Percentiles rank a stretch among this genome's conserved stretches.
Conservation (phyloP, 2,113 vertebrate genomes). For the Blennius ocellaris region DNA sequence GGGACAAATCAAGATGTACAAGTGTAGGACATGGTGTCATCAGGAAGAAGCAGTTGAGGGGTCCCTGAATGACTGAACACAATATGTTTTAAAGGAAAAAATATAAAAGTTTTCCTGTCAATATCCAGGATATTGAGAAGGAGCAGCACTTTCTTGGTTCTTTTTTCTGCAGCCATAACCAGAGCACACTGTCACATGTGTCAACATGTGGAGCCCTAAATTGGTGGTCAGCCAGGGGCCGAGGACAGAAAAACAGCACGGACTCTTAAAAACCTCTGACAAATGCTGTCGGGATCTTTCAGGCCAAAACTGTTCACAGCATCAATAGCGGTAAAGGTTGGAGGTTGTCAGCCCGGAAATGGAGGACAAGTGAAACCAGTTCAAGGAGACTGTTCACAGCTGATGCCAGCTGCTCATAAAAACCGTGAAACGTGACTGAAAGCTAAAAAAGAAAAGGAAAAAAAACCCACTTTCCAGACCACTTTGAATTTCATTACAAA, state of each 20-base stretch:
- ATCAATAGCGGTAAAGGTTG: not conserved
- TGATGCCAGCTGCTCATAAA: not conserved
- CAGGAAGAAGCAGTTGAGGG: not conserved
- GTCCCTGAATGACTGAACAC: too few species aligned
- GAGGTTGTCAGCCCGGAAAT: not conserved
- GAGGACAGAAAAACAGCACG: not conserved
- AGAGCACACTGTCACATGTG: not conserved
- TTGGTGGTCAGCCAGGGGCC: not conserved
- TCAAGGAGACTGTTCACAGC: conserved; percentile 3
- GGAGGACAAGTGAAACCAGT: not conserved
- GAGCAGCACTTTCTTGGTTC: too few species aligned
- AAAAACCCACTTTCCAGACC: not conserved
- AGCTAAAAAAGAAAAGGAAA: not conserved
- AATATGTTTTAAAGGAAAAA: too few species aligned
- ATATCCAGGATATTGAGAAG: too few species aligned
- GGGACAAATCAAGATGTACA: conserved; percentile 12
- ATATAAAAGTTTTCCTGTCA: too few species aligned
- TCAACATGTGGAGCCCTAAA: too few species aligned
- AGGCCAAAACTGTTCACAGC: not conserved
- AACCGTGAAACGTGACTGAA: not conserved
- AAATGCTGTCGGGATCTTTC: not conserved
- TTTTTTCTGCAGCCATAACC: too few species aligned
- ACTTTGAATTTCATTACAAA: not conserved
- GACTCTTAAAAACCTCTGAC: not conserved
- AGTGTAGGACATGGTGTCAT: not conserved